A percentile compares a stretch with the other conserved stretches of the same genome.
phyloP scores from a whole-genome alignment of 2,113 vertebrate species.

The Corapipo altera region DNA sequence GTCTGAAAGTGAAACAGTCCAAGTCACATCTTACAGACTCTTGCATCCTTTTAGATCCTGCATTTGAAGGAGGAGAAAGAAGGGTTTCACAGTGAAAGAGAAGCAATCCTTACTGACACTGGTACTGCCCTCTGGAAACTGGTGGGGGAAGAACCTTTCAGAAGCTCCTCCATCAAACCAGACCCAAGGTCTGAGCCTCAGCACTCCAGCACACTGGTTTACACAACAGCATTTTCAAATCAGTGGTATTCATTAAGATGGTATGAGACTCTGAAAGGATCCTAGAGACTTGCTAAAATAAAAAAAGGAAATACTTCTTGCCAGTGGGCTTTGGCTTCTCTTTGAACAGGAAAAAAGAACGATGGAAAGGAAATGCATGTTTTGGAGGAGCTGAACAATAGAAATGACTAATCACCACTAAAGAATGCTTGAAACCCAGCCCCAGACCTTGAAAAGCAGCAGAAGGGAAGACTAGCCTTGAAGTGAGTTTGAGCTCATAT shows the following conservation, averaged over 20 bases:
- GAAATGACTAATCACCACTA: conserved; percentile 60
- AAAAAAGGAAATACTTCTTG: conserved; percentile 49
- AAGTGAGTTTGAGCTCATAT: conserved; percentile 18
- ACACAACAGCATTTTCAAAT: neutral
- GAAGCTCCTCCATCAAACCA: neutral
- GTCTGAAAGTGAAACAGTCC: neutral
- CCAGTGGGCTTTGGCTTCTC: conserved; percentile 41
- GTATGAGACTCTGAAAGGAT: conserved; percentile 2
- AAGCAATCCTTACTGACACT: neutral
- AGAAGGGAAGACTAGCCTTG: conserved; percentile 26
- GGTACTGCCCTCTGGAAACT: neutral
- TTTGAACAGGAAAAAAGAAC: conserved; percentile 54
- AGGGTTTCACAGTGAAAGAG: neutral
- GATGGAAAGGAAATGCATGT: conserved; percentile 64
- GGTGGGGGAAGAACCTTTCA: neutral
- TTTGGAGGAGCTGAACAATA: conserved; percentile 63
- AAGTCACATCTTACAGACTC: neutral
- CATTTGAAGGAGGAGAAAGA: neutral
- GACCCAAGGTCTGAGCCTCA: neutral
- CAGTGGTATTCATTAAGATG: conserved; percentile 22
- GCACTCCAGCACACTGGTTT: neutral
- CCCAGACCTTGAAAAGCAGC: conserved; percentile 51
- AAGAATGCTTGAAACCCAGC: conserved; percentile 60
- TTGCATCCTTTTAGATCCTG: neutral
- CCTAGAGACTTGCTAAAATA: conserved; percentile 7